Evolutionary conservation across 2,113 vertebrate genomes (phyloP).

Genomic region (Pica pica): DNA sequence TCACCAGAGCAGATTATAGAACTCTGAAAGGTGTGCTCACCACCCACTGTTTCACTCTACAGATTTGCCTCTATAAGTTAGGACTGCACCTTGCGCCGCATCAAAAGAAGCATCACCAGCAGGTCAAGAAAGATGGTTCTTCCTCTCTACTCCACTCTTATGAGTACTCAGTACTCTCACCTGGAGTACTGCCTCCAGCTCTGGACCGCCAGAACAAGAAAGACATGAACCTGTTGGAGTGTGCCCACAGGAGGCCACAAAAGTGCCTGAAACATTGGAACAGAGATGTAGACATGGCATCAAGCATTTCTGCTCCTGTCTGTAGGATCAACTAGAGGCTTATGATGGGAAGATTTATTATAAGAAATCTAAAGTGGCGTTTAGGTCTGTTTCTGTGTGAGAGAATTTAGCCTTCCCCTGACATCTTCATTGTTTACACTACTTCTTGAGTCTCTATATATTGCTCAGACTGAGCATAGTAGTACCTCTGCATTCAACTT

Average conservation of each 20-base stretch:
- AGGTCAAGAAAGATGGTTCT: not conserved
- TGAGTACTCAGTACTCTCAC: not conserved
- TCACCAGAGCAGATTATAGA: not conserved
- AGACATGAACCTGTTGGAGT: not conserved
- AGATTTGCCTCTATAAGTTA: not conserved
- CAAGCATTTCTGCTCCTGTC: not conserved
- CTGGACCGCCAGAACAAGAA: not conserved
- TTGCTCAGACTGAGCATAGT: not conserved
- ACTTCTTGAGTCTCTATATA: not conserved
- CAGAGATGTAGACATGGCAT: not conserved
- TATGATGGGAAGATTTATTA: not conserved
- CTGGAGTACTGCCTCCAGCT: rapidly evolving
- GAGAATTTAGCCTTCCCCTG: not conserved
- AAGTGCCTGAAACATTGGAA: not conserved
- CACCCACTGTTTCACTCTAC: not conserved
- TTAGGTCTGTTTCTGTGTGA: not conserved
- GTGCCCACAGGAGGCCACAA: rapidly evolving
- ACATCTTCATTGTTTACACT: not conserved
- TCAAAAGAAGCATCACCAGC: not conserved
- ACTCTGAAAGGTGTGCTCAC: not conserved
- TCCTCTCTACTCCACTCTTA: not conserved
- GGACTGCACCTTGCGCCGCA: not conserved
- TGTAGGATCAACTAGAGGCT: not conserved
- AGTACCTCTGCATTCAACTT: not conserved
- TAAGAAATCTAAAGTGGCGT: not conserved